Conservation (phyloP, 2,113 vertebrate genomes). For the Boleophthalmus pectinirostris region DNA sequence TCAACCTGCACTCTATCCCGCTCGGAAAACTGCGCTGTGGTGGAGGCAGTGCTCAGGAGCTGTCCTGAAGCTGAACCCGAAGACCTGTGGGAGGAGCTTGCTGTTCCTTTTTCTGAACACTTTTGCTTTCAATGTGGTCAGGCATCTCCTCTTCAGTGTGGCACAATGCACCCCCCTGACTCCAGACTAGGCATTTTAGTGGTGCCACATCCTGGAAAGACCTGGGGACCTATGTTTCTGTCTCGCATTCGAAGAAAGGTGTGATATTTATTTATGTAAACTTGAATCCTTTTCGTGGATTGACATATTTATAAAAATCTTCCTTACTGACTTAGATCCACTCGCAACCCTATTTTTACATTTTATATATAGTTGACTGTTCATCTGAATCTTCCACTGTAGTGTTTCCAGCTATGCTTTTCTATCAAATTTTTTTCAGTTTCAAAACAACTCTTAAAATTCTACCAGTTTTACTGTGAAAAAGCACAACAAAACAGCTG, state of each 20-base stretch:
- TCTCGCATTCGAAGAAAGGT: slow-evolving; percentile 83
- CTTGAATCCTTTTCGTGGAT: not conserved
- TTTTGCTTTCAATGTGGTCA: slow-evolving; percentile 63
- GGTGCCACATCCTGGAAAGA: slow-evolving; percentile 82
- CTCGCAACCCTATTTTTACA: not conserved
- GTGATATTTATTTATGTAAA: slow-evolving; percentile 23
- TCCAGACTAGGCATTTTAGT: slow-evolving; percentile 82
- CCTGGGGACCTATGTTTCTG: slow-evolving; percentile 95
- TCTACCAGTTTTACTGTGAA: slow-evolving; percentile 1
- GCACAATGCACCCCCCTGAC: slow-evolving; percentile 17
- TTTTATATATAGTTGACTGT: not conserved
- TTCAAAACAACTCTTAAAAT: not conserved
- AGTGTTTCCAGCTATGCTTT: not conserved
- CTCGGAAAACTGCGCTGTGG: slow-evolving; percentile 87
- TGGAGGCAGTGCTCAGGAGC: slow-evolving; percentile 78
- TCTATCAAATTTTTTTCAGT: not conserved
- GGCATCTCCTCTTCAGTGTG: slow-evolving; percentile 6
- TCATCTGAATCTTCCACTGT: not conserved
- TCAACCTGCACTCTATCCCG: slow-evolving; percentile 93
- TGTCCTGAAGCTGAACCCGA: slow-evolving; percentile 75
- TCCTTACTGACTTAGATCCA: not conserved
- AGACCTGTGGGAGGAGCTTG: slow-evolving; percentile 80
- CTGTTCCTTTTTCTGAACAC: slow-evolving; percentile 73
- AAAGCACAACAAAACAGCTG: not conserved
- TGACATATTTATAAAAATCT: not conserved